A percentile compares a stretch with the other conserved stretches of the same genome.
Evolutionary conservation across 1,140 invertebrate genomes (phyloP).

Genomic region (Penaeus indicus): DNA sequence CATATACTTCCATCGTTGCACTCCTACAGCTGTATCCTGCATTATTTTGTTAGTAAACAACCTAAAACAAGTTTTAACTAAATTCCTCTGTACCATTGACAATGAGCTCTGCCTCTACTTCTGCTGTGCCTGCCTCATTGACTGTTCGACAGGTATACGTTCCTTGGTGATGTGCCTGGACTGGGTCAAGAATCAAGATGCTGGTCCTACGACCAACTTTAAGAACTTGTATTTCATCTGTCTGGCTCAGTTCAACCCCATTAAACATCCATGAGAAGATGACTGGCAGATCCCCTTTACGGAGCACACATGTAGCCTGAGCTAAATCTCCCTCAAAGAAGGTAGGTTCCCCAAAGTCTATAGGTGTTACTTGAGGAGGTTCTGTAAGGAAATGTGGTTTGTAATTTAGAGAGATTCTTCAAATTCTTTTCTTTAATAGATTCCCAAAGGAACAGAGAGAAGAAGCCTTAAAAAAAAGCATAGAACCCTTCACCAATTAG

Average conservation of each 20-base stretch:
- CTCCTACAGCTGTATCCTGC: too few species aligned
- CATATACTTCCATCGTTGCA: too few species aligned
- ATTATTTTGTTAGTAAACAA: constrained; percentile 1
- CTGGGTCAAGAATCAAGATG: constrained; percentile 82
- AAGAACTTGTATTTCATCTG: constrained; percentile 67
- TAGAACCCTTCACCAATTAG: constrained; percentile 31
- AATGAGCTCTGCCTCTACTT: constrained; percentile 46
- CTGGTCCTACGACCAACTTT: constrained; percentile 78
- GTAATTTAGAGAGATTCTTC: constrained; percentile 21
- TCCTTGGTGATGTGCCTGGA: constrained; percentile 74
- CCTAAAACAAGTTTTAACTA: neutral
- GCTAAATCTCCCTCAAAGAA: constrained; percentile 73
- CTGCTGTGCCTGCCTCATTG: constrained; percentile 70
- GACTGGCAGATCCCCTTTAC: constrained; percentile 86
- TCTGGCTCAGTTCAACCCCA: constrained; percentile 69
- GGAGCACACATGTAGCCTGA: constrained; percentile 82
- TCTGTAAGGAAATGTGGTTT: constrained; percentile 50
- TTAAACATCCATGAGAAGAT: constrained; percentile 84
- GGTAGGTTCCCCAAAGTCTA: constrained; percentile 63
- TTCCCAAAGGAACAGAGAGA: constrained; percentile 58
- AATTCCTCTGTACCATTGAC: constrained; percentile 60
- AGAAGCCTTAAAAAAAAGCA: constrained; percentile 23
- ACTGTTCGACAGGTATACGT: constrained; percentile 71
- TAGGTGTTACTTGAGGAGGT: constrained; percentile 51
- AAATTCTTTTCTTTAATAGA: neutral